Evolutionary conservation across 2,113 vertebrate genomes (phyloP).

Genomic region (Meleagris gallopavo): DNA sequence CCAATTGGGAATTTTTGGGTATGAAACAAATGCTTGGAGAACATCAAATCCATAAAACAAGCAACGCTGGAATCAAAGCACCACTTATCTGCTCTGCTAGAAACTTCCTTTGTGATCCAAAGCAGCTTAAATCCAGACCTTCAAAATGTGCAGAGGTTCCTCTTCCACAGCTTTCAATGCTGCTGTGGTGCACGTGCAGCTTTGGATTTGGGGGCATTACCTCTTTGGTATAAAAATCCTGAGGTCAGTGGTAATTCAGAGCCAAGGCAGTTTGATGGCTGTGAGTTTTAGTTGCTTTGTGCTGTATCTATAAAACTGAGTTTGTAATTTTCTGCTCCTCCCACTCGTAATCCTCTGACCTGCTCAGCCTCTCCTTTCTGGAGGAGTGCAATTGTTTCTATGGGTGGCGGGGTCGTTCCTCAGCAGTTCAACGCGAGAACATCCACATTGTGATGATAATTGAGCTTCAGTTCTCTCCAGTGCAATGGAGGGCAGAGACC

Average conservation of each 20-base stretch:
- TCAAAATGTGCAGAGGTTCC: background rate
- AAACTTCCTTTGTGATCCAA: background rate
- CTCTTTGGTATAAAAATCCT: background rate
- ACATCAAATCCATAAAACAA: background rate
- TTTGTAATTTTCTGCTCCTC: background rate
- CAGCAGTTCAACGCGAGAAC: background rate
- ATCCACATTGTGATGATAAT: background rate
- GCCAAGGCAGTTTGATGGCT: background rate
- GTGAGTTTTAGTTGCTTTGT: background rate
- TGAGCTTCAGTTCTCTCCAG: rapidly evolving
- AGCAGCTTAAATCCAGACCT: background rate
- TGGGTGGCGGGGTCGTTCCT: background rate
- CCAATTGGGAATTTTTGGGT: background rate
- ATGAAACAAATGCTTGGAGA: background rate
- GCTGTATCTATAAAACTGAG: background rate
- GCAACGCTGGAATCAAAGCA: background rate
- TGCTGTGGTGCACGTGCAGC: too few species aligned
- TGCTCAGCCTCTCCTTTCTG: background rate
- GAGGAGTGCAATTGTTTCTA: background rate
- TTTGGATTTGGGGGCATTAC: rapidly evolving
- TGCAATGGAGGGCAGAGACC: rapidly evolving
- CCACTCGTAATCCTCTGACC: background rate
- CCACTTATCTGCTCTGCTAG: background rate
- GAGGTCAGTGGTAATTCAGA: background rate
- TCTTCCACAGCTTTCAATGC: rapidly evolving